phyloP scores from a whole-genome alignment of 2,797 vertebrate species.

The Jordanella pulchra region DNA sequence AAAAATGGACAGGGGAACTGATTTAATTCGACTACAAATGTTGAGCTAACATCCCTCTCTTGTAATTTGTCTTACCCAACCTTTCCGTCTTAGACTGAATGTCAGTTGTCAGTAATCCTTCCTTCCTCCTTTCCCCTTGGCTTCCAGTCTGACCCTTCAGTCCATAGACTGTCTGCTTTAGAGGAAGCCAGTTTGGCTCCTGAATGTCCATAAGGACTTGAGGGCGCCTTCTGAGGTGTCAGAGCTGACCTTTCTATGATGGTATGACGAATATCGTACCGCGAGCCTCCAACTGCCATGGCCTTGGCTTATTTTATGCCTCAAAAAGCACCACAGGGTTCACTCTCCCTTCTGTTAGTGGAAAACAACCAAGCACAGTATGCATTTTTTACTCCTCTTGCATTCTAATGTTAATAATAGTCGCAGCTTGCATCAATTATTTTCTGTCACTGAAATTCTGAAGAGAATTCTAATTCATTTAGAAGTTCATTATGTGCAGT shows the following conservation, averaged over 20 bases:
- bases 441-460: conserved; percentile 44
- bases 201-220: conserved; percentile 42
- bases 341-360: conserved; percentile 1
- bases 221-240: conserved; percentile 51
- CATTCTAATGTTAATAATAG: conserved; percentile 32
- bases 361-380: conserved; percentile 23
- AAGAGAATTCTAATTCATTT: conserved; percentile 44
- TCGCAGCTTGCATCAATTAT: conserved; percentile 34
- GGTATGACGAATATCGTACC: conserved; percentile 50
- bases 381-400: conserved; percentile 36
- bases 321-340: conserved; percentile 16
- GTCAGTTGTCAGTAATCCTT: conserved; percentile 32
- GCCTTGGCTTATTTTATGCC: conserved; percentile 46
- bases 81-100: conserved; percentile 20
- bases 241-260: conserved; percentile 60
- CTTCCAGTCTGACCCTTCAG: conserved; percentile 30
- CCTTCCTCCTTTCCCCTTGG: conserved; percentile 29
- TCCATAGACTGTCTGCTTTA: conserved; percentile 19
- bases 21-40: background rate
- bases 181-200: conserved; percentile 40
- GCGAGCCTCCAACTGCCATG: conserved; percentile 50
- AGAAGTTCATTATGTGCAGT: conserved; percentile 49
- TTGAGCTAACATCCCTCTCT: conserved; percentile 9
- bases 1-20: background rate
- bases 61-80: conserved; percentile 15